Conservation (phyloP, 1,140 invertebrate species). For the Dermatophagoides farinae region DNA sequence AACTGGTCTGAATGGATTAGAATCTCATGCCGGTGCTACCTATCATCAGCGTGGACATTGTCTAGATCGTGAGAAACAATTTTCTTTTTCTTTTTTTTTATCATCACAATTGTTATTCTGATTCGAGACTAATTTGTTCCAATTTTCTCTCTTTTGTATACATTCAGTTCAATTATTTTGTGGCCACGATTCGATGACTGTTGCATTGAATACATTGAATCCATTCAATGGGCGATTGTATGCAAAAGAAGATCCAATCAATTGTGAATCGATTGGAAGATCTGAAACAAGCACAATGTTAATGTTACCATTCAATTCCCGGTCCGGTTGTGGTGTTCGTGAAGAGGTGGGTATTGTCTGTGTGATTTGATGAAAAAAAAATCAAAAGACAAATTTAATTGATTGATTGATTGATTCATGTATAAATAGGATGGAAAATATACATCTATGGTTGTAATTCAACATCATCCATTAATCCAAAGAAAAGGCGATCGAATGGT, state of each 20-base stretch:
- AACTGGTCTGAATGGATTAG: constrained; percentile 22
- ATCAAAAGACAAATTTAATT: neutral
- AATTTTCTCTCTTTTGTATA: neutral
- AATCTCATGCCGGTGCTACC: constrained; percentile 23
- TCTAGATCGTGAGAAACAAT: constrained; percentile 23
- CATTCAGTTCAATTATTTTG: constrained; percentile 32
- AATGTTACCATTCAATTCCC: constrained; percentile 18
- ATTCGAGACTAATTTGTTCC: neutral
- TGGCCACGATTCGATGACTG: constrained; percentile 27
- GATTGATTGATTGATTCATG: neutral
- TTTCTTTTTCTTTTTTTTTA: neutral
- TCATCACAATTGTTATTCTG: constrained; percentile 2
- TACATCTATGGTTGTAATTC: constrained; percentile 33
- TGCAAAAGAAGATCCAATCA: constrained; percentile 16
- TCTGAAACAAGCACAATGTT: constrained; percentile 9
- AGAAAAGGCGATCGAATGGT: constrained; percentile 34
- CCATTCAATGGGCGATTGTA: constrained; percentile 29
- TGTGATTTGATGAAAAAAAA: neutral
- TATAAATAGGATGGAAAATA: constrained; percentile 21
- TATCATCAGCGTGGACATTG: constrained; percentile 34
- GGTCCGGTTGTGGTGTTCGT: constrained; percentile 10
- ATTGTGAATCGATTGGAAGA: constrained; percentile 21
- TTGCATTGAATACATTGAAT: constrained; percentile 29
- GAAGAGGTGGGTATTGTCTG: constrained; percentile 17
- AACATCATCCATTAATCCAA: constrained; percentile 38